These are phyloP conservation scores for Hestina assimilis DNA, from an alignment of 1,140 invertebrate genomes.

Conservation along the genomic window DNA sequence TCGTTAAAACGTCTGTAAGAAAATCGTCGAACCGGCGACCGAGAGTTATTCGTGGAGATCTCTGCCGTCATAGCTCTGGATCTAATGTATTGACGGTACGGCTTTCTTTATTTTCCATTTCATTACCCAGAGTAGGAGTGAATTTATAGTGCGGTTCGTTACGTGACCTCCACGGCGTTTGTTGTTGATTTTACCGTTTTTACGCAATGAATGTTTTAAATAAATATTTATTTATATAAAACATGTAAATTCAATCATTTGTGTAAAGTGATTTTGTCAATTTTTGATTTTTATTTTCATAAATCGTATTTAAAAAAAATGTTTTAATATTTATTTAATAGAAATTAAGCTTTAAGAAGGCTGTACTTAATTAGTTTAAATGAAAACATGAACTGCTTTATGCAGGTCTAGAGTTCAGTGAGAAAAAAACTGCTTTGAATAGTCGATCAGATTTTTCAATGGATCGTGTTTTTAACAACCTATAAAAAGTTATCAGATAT, in stretches of 20 bases:
- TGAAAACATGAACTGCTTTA: not conserved
- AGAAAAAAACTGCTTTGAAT: not conserved
- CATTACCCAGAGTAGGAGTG: not conserved
- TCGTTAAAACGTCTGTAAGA: not conserved
- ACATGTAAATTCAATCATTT: not conserved
- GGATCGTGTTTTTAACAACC: not conserved
- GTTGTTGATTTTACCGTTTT: conserved; percentile 4
- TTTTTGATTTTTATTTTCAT: too few relatives aligned
- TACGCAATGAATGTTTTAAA: too few relatives aligned
- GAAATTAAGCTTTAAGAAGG: not conserved
- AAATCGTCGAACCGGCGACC: not conserved
- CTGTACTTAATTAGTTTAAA: conserved; percentile 3
- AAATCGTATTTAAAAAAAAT: too few relatives aligned
- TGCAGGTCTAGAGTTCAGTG: not conserved
- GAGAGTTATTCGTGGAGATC: not conserved
- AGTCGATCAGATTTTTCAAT: too few relatives aligned
- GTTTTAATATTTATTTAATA: too few relatives aligned
- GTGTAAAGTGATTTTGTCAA: not conserved
- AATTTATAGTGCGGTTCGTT: not conserved
- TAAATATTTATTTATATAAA: too few relatives aligned
- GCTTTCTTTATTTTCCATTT: conserved; percentile 8
- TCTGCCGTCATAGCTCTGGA: not conserved
- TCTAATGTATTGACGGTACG: not conserved
- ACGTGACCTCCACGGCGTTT: not conserved
- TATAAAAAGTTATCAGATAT: not conserved